Evolutionary conservation across 2,113 vertebrate genomes (phyloP).

Genomic region (Ailurus styani): DNA sequence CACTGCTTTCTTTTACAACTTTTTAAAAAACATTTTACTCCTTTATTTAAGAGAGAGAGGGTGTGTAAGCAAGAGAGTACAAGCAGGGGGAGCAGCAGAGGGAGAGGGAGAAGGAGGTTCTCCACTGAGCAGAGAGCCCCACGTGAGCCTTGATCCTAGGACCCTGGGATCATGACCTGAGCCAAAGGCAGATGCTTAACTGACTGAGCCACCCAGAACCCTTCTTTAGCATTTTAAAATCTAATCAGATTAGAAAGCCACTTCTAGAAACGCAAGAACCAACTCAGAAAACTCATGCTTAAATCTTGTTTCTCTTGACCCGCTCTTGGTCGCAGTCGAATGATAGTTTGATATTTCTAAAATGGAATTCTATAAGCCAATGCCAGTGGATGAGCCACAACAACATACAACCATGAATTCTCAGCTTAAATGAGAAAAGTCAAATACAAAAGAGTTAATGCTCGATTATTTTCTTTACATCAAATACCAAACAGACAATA

Average conservation of each 20-base stretch:
- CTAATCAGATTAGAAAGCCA: neutral
- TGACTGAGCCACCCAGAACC: neutral
- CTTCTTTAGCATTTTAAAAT: neutral
- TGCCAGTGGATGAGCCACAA: neutral
- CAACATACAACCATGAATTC: neutral
- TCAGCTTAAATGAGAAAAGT: neutral
- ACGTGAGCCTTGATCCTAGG: neutral
- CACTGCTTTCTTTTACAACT: neutral
- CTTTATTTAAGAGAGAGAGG: neutral
- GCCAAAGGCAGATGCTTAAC: neutral
- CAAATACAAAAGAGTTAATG: neutral
- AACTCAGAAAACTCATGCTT: neutral
- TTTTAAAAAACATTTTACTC: neutral
- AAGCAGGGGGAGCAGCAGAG: neutral
- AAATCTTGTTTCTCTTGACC: neutral
- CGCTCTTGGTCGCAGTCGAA: neutral
- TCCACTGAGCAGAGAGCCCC: neutral
- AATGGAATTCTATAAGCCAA: neutral
- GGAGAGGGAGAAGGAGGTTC: neutral
- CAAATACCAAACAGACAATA: neutral
- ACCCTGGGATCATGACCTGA: neutral
- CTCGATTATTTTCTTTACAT: neutral
- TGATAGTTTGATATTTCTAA: neutral
- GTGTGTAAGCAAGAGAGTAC: neutral
- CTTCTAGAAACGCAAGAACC: neutral